These are phyloP conservation scores for Podarcis raffonei DNA, from an alignment of 2,113 vertebrate species.

Conservation along the genomic window DNA sequence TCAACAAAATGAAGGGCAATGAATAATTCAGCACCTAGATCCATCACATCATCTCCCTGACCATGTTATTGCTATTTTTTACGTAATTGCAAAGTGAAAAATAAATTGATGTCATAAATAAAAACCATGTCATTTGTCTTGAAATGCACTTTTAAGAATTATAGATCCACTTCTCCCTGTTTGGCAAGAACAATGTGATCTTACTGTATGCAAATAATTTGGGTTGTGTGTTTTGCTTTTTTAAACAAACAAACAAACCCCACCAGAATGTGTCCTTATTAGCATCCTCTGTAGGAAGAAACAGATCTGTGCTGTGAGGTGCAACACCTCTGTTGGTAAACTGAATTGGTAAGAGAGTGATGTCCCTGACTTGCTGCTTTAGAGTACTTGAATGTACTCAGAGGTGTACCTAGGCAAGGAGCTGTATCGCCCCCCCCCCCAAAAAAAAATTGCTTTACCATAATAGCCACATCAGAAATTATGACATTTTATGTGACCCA, in stretches of 20 bases:
- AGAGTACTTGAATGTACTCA: slow-evolving; percentile 4
- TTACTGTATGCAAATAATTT: slow-evolving; percentile 51
- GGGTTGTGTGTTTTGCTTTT: not conserved
- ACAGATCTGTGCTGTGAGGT: slow-evolving; percentile 36
- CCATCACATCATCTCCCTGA: slow-evolving; percentile 73
- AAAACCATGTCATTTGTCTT: slow-evolving; percentile 68
- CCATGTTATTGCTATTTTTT: slow-evolving; percentile 75
- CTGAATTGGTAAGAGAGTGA: slow-evolving; percentile 36
- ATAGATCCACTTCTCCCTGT: slow-evolving; percentile 40
- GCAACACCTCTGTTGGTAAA: slow-evolving; percentile 41
- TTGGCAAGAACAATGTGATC: slow-evolving; percentile 49
- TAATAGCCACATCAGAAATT: too few relatives aligned
- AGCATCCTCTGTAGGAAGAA: slow-evolving; percentile 43
- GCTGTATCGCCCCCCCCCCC: too few relatives aligned
- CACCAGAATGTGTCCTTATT: slow-evolving; percentile 59
- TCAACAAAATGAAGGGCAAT: slow-evolving; percentile 75
- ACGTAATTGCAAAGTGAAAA: slow-evolving; percentile 79
- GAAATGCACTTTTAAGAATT: slow-evolving; percentile 50
- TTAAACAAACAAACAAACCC: not conserved
- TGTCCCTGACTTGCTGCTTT: slow-evolving; percentile 48
- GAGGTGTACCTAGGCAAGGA: not conserved
- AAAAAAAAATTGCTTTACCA: too few relatives aligned
- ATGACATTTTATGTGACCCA: too few relatives aligned
- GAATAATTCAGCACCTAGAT: slow-evolving; percentile 77
- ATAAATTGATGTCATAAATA: slow-evolving; percentile 80